Base-by-base conservation (phyloP, 2,888 invertebrate species). In the Latheticus oryzae region DNA sequence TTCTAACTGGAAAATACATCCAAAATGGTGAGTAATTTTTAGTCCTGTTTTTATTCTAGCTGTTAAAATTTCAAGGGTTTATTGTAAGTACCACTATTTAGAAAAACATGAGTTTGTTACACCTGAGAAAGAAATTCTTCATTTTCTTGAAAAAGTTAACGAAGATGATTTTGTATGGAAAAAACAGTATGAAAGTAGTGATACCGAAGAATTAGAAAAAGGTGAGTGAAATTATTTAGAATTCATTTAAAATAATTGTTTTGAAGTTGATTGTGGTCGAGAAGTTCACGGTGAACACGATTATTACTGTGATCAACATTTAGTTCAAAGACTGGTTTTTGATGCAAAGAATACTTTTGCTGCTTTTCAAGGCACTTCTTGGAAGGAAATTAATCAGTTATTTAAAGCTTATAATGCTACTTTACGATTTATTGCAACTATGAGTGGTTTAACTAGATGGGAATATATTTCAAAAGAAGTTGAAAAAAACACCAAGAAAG, bases 381-480 rank as follows among this genome's bases (percentile, higher is more conserved):
- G 74, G 74, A 67, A 63, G 58, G 63, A 64, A 65, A 72, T 74
- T n/a, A 80, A 80, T 53, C 81, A 82, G 3, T 80, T 91, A 7
- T 86, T 90, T 1, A 76, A 82, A 45, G 78, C 80, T 30, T 93
- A 91, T 70, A 88, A 89, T 61, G 89, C 90, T 2, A 87, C 87
- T 28, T 79, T 93, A 9, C 83, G 93, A 32, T 95, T 93, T 75
- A 88, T 94, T 13, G 90, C 93, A 0, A 95, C 95, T 0, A 90
- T 94, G 76, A 93, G 93, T 71, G 95, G 95, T 0, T 79, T 95
- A 0, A 93, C 94, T 0, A 82, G 94, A 45, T 95, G 95, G 93
- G 90, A 93, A 75, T 87, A 89, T 65, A 84, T 89, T 32, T 82
- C 82, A 53, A 85, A 82, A 9, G 87, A 86, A 67, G 80, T 79